Base-by-base conservation (phyloP, 1,140 invertebrate species). In the Daktulosphaira vitifoliae region DNA sequence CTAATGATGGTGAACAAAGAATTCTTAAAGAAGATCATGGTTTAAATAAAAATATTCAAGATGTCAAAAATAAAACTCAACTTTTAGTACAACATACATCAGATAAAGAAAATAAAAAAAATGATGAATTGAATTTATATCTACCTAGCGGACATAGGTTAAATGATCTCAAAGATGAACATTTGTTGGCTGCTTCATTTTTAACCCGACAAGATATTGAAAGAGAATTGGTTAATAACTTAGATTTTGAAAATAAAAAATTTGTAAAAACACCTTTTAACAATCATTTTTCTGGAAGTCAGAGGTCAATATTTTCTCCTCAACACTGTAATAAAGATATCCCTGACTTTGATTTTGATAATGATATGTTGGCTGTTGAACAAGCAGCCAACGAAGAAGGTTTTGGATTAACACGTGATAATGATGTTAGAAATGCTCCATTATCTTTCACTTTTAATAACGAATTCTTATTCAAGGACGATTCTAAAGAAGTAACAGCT, bases 401-500 rank as follows among this genome's bases (percentile, higher is more conserved):
- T 23, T 86, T 86, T 70, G 78, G 77, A 22, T 79, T 83, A 68
- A 74, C 79, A 0, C 74, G 77, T 29, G 81, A 82, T 70, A 84
- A 84, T 49, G 80, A 82, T 68, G 68, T 71, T 53, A 74, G 77
- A 20, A 68, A 75, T 3, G 72, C 76, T 1, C 81, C 84, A 1
- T 76, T 87, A 18, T 76, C 81, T 1, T 84, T 86, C 67, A 82
- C 82, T n/a, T 83, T 84, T 68, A 78, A 78, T 48, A 77, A 78
- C 46, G 78, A 80, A n/a, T 52, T 65, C 20, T 78, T 85, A 50
- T 84, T 86, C 18, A 85, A 86, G 71, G 85, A 88, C 70, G 86
- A 88, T 71, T 82, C 84, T n/a, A 88, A 88, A 73, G 87, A 85
- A 67, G 83, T 85, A 66, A 84, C 79, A 70, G 85, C 85, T 0